These are phyloP conservation scores for Anagyrus pseudococci DNA, from an alignment of 2,888 invertebrate genomes.

Conservation along the genomic window DNA sequence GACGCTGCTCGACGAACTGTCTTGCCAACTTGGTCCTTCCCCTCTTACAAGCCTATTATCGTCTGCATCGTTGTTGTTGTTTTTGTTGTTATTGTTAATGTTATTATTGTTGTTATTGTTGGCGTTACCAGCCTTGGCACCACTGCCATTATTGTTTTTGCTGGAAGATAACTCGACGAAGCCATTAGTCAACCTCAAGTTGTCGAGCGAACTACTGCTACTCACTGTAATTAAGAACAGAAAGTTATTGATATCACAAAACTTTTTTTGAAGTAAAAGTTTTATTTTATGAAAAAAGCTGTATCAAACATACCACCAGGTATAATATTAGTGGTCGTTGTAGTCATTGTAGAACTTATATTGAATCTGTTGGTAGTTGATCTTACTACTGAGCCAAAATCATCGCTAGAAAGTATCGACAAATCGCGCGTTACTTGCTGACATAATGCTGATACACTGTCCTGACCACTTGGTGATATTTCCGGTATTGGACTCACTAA, in stretches of 20 bases:
- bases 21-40: constrained; percentile 47
- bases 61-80: constrained; percentile 37
- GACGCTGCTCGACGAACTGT: constrained; percentile 48
- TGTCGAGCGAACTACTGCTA: constrained; percentile 56
- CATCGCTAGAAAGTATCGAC: constrained; percentile 73
- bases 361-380: constrained; percentile 49
- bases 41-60: constrained; percentile 34
- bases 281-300: not conserved
- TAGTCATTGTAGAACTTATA: constrained; percentile 46
- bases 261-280: too few relatives aligned
- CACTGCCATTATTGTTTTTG: constrained; percentile 23
- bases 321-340: constrained; percentile 10
- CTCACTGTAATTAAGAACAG: too few relatives aligned
- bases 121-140: not conserved
- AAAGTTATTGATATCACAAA: too few relatives aligned
- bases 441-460: constrained; percentile 79
- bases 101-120: constrained; percentile 41
- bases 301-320: constrained; percentile 23
- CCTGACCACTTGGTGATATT: constrained; percentile 73
- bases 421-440: constrained; percentile 79
- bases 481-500: constrained; percentile 83
- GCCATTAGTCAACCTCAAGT: constrained; percentile 52
- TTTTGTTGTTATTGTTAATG: constrained; percentile 38
- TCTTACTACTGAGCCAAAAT: constrained; percentile 55
- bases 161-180: constrained; percentile 19